phyloP scores from a whole-genome alignment of 2,888 invertebrate genomes.

The Caprella mutica region DNA sequence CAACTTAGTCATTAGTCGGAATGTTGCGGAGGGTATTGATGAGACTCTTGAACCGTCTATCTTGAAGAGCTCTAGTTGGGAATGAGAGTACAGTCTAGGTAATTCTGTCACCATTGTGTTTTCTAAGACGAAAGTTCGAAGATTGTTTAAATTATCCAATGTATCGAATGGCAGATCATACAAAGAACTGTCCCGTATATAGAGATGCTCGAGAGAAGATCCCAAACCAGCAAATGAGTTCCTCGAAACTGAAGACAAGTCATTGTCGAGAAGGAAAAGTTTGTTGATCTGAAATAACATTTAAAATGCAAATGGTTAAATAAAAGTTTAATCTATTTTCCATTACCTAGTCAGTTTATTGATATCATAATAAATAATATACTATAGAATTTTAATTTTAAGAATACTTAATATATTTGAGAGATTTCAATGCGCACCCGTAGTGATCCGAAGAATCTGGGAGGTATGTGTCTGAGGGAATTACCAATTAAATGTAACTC shows the following conservation, averaged over 20 bases:
- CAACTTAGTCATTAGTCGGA: constrained; percentile 34
- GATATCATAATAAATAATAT: too few species aligned
- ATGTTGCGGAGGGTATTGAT: constrained; percentile 20
- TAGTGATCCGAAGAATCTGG: constrained; percentile 23
- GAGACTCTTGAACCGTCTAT: constrained; percentile 27
- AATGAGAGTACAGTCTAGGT: constrained; percentile 22
- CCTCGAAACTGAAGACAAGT: constrained; percentile 18
- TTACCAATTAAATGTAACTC: constrained; percentile 23
- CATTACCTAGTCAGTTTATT: too few species aligned
- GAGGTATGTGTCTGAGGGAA: constrained; percentile 16
- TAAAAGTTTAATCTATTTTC: background rate
- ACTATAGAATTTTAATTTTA: background rate
- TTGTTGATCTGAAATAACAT: constrained; percentile 14
- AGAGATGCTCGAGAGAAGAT: constrained; percentile 24
- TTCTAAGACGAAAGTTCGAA: constrained; percentile 24
- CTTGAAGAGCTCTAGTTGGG: constrained; percentile 23
- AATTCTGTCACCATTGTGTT: constrained; percentile 22
- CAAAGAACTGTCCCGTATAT: constrained; percentile 21
- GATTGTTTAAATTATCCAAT: constrained; percentile 26
- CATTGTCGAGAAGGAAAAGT: constrained; percentile 23
- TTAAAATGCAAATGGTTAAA: background rate
- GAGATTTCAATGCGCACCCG: constrained; percentile 4
- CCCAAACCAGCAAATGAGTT: constrained; percentile 32
- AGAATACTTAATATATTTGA: background rate
- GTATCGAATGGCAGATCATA: constrained; percentile 30